Base-by-base conservation (phyloP, 2,888 invertebrate genomes). In the Petrolisthes manimaculis region DNA sequence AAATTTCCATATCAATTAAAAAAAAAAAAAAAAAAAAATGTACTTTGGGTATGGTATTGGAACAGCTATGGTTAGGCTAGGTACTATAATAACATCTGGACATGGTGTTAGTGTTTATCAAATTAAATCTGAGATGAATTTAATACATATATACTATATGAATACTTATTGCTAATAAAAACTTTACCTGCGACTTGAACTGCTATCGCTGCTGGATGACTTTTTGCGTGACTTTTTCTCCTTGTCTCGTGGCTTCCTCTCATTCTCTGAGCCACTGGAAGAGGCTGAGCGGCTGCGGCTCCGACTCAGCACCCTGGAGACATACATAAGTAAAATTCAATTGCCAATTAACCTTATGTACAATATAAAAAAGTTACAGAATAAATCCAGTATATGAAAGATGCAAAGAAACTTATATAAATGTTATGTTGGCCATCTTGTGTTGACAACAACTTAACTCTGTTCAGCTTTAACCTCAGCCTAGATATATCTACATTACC, bases 221-320 rank as follows among this genome's bases (percentile, higher is more conserved):
- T 90, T 88, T 18, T 88, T 88, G 14, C 88, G 83, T 9, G 86
- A 54, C 78, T 89, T 89, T 85, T 89, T 89, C n/a, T 89, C 89
- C 56, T 89, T 89, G 55, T 89, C 89, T n/a, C 89, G 75, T 21
- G 87, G 55, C n/a, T 89, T 89, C 51, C 89, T 84, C 77, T 87
- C 89, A 55, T 89, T 89, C 61, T 89, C 89, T 12, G 89, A 87
- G 18, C 82, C 89, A 69, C 84, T 89, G 12, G 89, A 84, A 24
- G 87, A 87, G 12, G 84, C 87, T 53, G 89, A 89, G 18, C 80
- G 89, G 81, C 89, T 89, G 0, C 89, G 86, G 71, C 89, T 89
- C 21, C 89, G 74, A 61, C 89, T 89, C 18, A 75, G 80, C 55
- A 89, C 89, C 89, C 89, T 89, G 55, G n/a, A 84, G 84, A 18